A percentile compares a stretch with the other conserved stretches of the same genome.
These are phyloP conservation scores for Luehdorfia chinensis DNA, from an alignment of 1,140 invertebrate species.

Conservation along the genomic window DNA sequence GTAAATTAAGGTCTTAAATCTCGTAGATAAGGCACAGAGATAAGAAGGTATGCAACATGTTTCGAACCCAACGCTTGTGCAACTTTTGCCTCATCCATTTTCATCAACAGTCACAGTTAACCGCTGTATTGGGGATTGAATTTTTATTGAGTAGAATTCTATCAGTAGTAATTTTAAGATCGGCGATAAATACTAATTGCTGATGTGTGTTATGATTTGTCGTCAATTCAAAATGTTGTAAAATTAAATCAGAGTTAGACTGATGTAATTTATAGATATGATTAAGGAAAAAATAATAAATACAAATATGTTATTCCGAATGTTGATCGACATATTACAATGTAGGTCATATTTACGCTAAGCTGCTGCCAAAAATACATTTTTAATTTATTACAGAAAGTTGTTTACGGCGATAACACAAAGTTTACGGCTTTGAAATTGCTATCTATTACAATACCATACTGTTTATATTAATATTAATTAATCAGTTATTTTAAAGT, in stretches of 20 bases:
- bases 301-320: background rate
- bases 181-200: background rate
- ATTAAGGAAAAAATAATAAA: constrained; percentile 3
- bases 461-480: no score
- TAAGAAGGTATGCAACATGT: constrained; percentile 15
- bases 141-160: constrained; percentile 13
- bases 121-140: constrained; percentile 13
- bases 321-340: no score
- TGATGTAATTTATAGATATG: constrained; percentile 1
- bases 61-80: constrained; percentile 1
- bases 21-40: constrained; percentile 8
- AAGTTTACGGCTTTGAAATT: no score
- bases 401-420: no score
- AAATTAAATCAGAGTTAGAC: background rate
- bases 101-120: constrained; percentile 14
- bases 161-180: background rate
- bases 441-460: no score
- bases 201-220: constrained; percentile 15
- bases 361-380: no score
- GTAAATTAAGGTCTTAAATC: constrained; percentile 13
- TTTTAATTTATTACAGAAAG: no score
- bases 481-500: no score
- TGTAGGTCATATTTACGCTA: no score
- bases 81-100: constrained; percentile 17
- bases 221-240: constrained; percentile 8